These are phyloP conservation scores for Nerophis lumbriciformis DNA, from an alignment of 2,113 vertebrate genomes.

Conservation along the genomic window DNA sequence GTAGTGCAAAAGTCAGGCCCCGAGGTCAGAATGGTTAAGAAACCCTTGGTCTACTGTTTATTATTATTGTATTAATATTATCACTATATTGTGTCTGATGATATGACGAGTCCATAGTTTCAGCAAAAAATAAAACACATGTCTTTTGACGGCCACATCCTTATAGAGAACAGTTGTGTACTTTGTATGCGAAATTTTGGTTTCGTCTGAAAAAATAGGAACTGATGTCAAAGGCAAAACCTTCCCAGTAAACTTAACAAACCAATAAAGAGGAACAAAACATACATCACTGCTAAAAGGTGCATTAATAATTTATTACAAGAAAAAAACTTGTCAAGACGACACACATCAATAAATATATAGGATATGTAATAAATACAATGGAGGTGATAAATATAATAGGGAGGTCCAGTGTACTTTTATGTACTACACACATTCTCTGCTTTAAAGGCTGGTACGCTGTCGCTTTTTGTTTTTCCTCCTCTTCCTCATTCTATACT, in stretches of 20 bases:
- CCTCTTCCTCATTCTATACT: constrained; percentile 22
- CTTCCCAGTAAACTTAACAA: neutral
- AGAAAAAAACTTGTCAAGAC: neutral
- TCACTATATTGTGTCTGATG: neutral
- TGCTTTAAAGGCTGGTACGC: neutral
- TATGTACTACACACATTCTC: neutral
- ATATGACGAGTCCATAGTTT: neutral
- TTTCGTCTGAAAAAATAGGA: constrained; percentile 4
- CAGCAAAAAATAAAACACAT: neutral
- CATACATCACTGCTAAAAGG: no score
- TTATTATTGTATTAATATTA: neutral
- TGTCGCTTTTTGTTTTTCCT: constrained; percentile 11
- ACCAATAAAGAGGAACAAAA: no score
- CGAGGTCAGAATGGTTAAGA: no score
- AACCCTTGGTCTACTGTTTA: no score
- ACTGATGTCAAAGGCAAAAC: neutral
- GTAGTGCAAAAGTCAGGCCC: no score
- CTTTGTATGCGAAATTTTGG: constrained; percentile 16
- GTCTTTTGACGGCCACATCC: neutral
- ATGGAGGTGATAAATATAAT: neutral
- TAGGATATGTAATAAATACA: no score
- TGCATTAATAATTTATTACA: no score
- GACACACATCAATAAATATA: no score
- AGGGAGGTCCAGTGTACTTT: neutral
- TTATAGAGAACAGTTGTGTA: neutral